A percentile compares a stretch with the other conserved stretches of the same genome.
Evolutionary conservation across 1,140 invertebrate species (phyloP).

Genomic region (Drosophila ercepeae): DNA sequence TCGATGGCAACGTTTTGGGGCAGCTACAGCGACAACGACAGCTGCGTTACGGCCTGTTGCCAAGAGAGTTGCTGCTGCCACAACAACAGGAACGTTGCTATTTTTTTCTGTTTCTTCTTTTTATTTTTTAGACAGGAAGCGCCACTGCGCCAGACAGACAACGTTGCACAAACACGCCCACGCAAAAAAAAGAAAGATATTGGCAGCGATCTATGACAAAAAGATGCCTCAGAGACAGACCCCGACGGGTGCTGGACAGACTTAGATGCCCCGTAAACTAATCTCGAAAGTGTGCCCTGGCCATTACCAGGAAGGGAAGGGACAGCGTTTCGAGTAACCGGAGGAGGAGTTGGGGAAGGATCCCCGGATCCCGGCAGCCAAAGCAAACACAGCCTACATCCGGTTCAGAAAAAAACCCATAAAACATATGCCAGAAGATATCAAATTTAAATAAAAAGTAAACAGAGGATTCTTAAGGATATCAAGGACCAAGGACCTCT

Average conservation of each 20-base stretch:
- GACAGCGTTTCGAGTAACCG: constrained; percentile 25
- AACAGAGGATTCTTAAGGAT: constrained; percentile 15
- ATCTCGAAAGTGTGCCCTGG: constrained; percentile 78
- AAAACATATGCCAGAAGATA: constrained; percentile 76
- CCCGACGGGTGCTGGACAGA: no score
- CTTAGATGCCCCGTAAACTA: constrained; percentile 66
- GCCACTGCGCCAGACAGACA: constrained; percentile 73
- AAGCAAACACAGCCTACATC: constrained; percentile 80
- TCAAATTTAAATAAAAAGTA: constrained; percentile 74
- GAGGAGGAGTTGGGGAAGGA: background rate
- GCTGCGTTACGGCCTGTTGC: constrained; percentile 53
- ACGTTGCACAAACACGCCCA: constrained; percentile 25
- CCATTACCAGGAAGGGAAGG: constrained; percentile 36
- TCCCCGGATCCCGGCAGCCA: constrained; percentile 20
- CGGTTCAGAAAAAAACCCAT: constrained; percentile 50
- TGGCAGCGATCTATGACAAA: constrained; percentile 31
- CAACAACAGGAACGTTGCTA: no score
- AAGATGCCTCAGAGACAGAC: background rate
- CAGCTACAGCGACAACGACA: constrained; percentile 31
- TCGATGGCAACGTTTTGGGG: constrained; percentile 32
- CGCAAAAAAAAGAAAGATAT: constrained; percentile 43
- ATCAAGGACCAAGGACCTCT: constrained; percentile 41
- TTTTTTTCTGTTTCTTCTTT: background rate
- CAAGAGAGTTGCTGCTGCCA: constrained; percentile 62
- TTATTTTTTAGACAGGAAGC: constrained; percentile 59